Evolutionary conservation across 2,888 invertebrate species (phyloP), one percentile per base, ranked within the genome.

Genomic region (Scotopteryx bipunctaria): DNA sequence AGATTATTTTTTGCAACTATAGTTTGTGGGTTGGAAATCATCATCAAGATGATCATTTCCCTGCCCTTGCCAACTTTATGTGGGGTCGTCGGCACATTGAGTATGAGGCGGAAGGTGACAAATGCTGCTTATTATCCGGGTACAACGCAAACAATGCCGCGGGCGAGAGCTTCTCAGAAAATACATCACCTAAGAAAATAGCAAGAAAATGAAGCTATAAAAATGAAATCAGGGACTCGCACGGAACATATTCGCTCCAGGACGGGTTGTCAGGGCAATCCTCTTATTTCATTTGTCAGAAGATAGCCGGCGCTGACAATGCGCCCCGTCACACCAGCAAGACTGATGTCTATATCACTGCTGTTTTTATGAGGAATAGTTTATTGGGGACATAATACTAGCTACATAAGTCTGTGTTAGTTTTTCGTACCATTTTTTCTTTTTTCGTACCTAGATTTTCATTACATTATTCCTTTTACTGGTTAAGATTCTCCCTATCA

Each of bases 271-370:
- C 80, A 75, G 63, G 63, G 63, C 68, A 81, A 84, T 86, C 84
- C 84, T 81, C 82, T 86, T 83, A 86, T 86, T 84, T 81, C 86
- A 86, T 86, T 85, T 83, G 85, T 87, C 84, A 86, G 69, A 51
- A 67, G 75, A 70, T 70, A 67, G 63, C 68, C 66, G 67, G 55
- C 55, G 71, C 74, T 78, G 85, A 84, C 83, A 85, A 78, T 80
- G 78, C 75, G 70, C 76, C 73, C 75, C 78, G 76, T 78, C 81
- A 81, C 81, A 77, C 73, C 71, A 78, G 71, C 71, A 76, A 79
- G 76, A 78, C 67, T 67, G 72, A 79, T 78, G 67, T 67, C 64
- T 66, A 62, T 66, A 69, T 67, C 61, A 64, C 61, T 61, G 69
- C 66, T 73, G 66, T 71, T 71, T 65, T 58, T 56, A 54, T 44